Evolutionary conservation across 2,113 vertebrate genomes (phyloP).

Genomic region (Odocoileus virginianus): DNA sequence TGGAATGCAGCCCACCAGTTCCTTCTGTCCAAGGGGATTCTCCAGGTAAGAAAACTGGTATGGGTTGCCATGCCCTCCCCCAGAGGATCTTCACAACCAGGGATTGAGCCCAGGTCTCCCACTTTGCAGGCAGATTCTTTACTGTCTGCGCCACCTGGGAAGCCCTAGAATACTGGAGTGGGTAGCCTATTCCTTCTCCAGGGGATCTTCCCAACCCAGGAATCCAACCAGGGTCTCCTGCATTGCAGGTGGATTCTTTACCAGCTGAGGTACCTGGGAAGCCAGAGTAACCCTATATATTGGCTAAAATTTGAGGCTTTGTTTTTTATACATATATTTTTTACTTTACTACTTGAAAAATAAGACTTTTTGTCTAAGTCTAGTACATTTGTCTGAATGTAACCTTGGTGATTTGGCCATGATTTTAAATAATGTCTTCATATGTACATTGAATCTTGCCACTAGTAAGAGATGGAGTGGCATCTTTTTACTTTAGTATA

Average conservation of each 20-base stretch:
- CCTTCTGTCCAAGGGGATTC: neutral
- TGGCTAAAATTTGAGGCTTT: neutral
- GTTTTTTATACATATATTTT: neutral
- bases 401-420: conserved; percentile 15
- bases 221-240: neutral
- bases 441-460: neutral
- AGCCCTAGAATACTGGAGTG: neutral
- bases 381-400: neutral
- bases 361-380: neutral
- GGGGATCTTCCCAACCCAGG: neutral
- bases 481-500: neutral
- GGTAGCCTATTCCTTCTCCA: neutral
- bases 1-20: neutral
- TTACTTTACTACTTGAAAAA: conserved; percentile 34
- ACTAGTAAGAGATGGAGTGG: neutral
- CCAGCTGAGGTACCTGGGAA: neutral
- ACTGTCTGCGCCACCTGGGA: neutral
- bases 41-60: neutral
- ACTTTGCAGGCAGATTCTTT: neutral
- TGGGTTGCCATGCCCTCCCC: neutral
- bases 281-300: neutral
- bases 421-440: neutral
- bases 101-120: neutral
- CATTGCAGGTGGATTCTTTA: neutral
- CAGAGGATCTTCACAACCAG: neutral